Percentiles rank a stretch among this genome's conserved stretches.
Evolutionary conservation across 2,113 vertebrate species (phyloP).

Genomic region (Tylochromis polylepis): DNA sequence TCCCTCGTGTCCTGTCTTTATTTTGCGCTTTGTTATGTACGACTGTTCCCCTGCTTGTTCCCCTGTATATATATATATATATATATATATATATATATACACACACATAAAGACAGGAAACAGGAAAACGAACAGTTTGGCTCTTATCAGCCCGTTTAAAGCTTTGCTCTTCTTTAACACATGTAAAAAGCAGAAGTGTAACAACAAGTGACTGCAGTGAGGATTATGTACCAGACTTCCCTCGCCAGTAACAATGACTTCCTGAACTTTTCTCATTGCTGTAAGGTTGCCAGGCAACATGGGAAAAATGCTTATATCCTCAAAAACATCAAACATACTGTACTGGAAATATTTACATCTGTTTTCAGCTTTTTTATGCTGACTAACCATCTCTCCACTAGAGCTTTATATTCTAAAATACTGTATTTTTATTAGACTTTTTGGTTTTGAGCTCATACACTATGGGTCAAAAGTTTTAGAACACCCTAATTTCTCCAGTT

Average conservation of each 20-base stretch:
- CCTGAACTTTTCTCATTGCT: background rate
- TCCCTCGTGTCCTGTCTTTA: background rate
- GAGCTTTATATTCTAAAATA: too few relatives aligned
- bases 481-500: background rate
- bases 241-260: background rate
- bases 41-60: background rate
- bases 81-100: too few relatives aligned
- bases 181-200: background rate
- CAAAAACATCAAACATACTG: background rate
- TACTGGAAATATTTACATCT: background rate
- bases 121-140: too few relatives aligned
- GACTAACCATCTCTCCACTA: too few relatives aligned
- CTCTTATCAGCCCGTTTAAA: too few relatives aligned
- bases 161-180: background rate
- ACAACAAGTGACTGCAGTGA: background rate
- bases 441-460: background rate
- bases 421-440: background rate
- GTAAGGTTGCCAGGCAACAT: background rate
- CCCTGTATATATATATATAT: too few relatives aligned
- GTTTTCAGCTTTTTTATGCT: background rate
- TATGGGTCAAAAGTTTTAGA: fast-evolving
- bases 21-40: background rate
- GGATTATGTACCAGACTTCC: background rate
- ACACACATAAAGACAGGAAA: too few relatives aligned
- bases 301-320: background rate